A percentile compares a stretch with the other conserved stretches of the same genome.
These are phyloP conservation scores for Orientallactaga sibirica DNA, from an alignment of 2,797 vertebrate genomes.

Conservation along the genomic window DNA sequence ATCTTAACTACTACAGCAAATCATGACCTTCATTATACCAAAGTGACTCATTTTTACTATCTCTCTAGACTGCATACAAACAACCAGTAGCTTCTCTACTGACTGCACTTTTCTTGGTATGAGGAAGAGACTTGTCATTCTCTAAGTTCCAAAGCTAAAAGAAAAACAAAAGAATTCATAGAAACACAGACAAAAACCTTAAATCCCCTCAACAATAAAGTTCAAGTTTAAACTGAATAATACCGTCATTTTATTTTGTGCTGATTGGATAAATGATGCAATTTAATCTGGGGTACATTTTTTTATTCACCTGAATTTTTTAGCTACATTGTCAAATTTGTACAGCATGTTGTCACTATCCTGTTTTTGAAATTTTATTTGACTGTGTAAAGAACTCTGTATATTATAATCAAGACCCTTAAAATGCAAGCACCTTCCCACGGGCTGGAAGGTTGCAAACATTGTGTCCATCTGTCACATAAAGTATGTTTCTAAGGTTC, in stretches of 20 bases:
- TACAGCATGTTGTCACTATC: not conserved
- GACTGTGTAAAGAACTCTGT: not conserved
- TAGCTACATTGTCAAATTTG: conserved; percentile 3
- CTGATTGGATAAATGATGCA: not conserved
- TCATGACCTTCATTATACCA: not conserved
- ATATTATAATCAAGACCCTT: not conserved
- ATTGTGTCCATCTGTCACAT: not conserved
- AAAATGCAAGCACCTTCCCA: not conserved
- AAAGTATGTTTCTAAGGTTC: not conserved
- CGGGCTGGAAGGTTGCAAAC: not conserved
- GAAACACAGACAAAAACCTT: not conserved
- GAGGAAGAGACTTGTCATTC: not conserved
- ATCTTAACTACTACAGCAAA: not conserved
- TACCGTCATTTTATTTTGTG: not conserved
- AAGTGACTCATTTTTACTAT: not conserved
- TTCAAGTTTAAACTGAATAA: conserved; percentile 44
- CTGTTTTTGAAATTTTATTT: not conserved
- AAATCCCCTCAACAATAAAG: conserved; percentile 41
- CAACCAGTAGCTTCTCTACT: not conserved
- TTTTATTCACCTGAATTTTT: not conserved
- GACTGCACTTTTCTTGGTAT: not conserved
- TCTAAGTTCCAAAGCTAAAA: not conserved
- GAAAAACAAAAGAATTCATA: not conserved
- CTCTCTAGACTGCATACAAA: not conserved
- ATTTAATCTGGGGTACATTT: not conserved